These are phyloP conservation scores for Nemoura dubitans DNA, from an alignment of 2,888 invertebrate species.

Conservation along the genomic window DNA sequence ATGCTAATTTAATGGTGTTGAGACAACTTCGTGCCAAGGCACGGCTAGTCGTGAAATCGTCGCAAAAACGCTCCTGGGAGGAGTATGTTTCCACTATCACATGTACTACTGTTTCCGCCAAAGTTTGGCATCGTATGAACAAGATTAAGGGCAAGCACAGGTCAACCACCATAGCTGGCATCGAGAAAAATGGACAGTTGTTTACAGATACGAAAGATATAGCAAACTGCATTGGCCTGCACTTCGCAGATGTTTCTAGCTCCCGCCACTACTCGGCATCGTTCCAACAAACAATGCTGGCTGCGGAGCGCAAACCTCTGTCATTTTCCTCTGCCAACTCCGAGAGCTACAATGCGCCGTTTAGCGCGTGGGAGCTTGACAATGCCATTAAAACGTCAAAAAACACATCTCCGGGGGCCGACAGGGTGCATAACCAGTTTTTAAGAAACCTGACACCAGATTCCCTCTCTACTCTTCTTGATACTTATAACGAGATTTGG, in stretches of 20 bases:
- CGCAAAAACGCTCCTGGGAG: constrained; percentile 37
- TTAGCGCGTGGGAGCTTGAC: background rate
- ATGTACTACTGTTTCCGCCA: background rate
- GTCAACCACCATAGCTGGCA: background rate
- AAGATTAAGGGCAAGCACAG: constrained; percentile 34
- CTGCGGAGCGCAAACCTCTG: constrained; percentile 23
- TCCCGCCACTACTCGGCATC: constrained; percentile 29
- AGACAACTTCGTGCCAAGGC: constrained; percentile 35
- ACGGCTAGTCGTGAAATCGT: constrained; percentile 22
- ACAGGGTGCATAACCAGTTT: constrained; percentile 36
- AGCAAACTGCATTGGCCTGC: constrained; percentile 30
- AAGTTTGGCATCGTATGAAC: constrained; percentile 25
- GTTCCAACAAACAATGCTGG: constrained; percentile 7
- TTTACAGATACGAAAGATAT: constrained; percentile 17
- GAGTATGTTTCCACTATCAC: constrained; percentile 21
- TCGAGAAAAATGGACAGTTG: background rate
- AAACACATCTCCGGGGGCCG: constrained; percentile 38
- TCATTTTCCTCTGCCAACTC: constrained; percentile 26
- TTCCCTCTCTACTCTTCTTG: background rate
- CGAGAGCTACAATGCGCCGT: constrained; percentile 25
- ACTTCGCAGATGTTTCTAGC: constrained; percentile 32
- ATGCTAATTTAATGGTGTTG: constrained; percentile 13
- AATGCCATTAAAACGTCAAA: constrained; percentile 29
- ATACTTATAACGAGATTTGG: constrained; percentile 37
- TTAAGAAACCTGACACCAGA: constrained; percentile 18